Evolutionary conservation across 2,888 invertebrate species (phyloP).

Genomic region (Ectropis crepuscularia): DNA sequence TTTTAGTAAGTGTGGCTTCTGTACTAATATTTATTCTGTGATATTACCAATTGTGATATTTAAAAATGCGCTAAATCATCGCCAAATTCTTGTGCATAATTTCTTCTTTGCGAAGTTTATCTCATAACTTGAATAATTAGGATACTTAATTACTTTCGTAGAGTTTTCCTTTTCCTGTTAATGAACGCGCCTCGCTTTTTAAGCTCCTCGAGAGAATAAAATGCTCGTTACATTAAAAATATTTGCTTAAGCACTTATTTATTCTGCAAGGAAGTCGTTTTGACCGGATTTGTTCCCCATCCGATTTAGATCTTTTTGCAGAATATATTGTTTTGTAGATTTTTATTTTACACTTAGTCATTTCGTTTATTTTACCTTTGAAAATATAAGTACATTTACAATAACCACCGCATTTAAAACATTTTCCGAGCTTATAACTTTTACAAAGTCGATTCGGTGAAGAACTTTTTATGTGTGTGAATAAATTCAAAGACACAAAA

Average conservation of each 20-base stretch:
- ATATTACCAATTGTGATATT: background rate
- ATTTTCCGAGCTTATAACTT: too few relatives aligned
- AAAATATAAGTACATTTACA: too few relatives aligned
- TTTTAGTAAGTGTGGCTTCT: too few relatives aligned
- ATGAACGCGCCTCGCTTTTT: slow-evolving; percentile 14
- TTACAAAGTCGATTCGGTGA: too few relatives aligned
- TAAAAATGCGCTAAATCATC: background rate
- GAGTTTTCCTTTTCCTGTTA: slow-evolving; percentile 22
- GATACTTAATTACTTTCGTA: slow-evolving; percentile 26
- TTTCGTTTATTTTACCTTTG: too few relatives aligned
- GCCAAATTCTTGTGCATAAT: slow-evolving; percentile 7
- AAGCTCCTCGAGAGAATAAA: slow-evolving; percentile 13
- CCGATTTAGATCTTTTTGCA: background rate
- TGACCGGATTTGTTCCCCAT: background rate
- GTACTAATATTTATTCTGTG: too few relatives aligned
- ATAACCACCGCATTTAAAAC: too few relatives aligned
- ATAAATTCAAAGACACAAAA: too few relatives aligned
- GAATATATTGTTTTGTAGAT: background rate
- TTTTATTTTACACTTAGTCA: too few relatives aligned
- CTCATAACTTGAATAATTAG: slow-evolving; percentile 27
- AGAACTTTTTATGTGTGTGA: too few relatives aligned
- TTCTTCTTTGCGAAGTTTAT: slow-evolving; percentile 9
- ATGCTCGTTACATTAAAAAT: slow-evolving; percentile 16
- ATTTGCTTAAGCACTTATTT: slow-evolving; percentile 3
- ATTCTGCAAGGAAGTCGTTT: slow-evolving; percentile 6